Conservation (phyloP, 1,140 invertebrate genomes). For the Magallana ariakensis region DNA sequence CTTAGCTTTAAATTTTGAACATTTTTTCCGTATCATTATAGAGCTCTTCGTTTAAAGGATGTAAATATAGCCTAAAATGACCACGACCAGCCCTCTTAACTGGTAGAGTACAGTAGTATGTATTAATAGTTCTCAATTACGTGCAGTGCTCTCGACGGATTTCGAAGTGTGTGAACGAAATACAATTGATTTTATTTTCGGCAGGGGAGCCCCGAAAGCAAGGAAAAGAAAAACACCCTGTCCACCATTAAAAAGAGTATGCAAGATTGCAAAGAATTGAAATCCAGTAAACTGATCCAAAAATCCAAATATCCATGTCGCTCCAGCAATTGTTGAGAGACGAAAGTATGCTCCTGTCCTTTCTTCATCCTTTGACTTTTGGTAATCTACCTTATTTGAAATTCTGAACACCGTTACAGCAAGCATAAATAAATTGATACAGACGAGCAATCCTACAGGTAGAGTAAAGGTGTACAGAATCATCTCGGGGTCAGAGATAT, state of each 20-base stretch:
- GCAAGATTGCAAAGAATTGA: neutral
- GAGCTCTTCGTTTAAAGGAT: too few species aligned
- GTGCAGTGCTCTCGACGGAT: too few species aligned
- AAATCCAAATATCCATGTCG: neutral
- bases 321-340: neutral
- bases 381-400: neutral
- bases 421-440: constrained; percentile 15
- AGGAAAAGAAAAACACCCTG: neutral
- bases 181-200: neutral
- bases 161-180: neutral
- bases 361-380: neutral
- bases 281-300: neutral
- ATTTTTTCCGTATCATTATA: too few species aligned
- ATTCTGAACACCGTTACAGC: neutral
- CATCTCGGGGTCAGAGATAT: neutral
- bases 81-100: neutral
- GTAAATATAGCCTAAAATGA: too few species aligned
- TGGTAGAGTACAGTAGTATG: neutral
- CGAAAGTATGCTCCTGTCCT: neutral
- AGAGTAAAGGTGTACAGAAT: neutral
- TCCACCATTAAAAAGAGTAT: constrained; percentile 1
- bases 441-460: neutral
- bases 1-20: too few species aligned
- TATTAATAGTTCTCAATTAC: too few species aligned
- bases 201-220: neutral